Evolutionary conservation across 1,140 invertebrate species (phyloP), one percentile per base, ranked within the genome.

Genomic region (Megathymus violae): DNA sequence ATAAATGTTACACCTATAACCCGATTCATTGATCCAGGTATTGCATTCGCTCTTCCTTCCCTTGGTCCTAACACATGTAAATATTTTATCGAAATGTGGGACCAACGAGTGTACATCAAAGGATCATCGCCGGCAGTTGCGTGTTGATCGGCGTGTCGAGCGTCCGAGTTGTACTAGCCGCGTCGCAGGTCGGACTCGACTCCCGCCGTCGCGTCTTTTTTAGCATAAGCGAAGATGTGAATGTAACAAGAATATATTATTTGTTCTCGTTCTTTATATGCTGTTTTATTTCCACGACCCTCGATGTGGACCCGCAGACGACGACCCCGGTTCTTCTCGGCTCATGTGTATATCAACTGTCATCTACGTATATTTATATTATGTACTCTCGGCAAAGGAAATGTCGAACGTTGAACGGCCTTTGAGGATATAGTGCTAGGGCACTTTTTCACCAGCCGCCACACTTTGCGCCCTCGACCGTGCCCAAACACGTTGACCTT

Each of bases 201-300:
- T 69, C 59, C 64, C 68, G 61, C 62, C 15, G 58, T 62, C 52
- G 52, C 41, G 25, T 31, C 36, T 63, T 62, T 52, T 77, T 62
- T 78, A 72, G 62, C 56, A 19, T 80, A 83, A 79, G 70, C 69
- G 58, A 80, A 82, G 51, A 82, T 80, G 74, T 89, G 75, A 73
- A 82, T 84, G 78, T 83, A 84, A 79, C 78, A 80, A 77, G 85
- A 83, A 79, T 87, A 86, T 85, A 87, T 83, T 70, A 87, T 87
- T 81, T 84, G 85, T 89, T 89, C 84, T 86, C 70, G 84, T 89
- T 89, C 85, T 89, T 76, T 81, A 78, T 34, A 25, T 17, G 25
- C 46, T 73, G 66, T 87, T 85, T 89, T 71, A 84, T 85, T 85
- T 72, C 14, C 7, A 5, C 22, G 5, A 47, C 1, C 17, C 9